These are phyloP conservation scores for Pherbina coryleti DNA, from an alignment of 2,888 invertebrate species.

Conservation along the genomic window DNA sequence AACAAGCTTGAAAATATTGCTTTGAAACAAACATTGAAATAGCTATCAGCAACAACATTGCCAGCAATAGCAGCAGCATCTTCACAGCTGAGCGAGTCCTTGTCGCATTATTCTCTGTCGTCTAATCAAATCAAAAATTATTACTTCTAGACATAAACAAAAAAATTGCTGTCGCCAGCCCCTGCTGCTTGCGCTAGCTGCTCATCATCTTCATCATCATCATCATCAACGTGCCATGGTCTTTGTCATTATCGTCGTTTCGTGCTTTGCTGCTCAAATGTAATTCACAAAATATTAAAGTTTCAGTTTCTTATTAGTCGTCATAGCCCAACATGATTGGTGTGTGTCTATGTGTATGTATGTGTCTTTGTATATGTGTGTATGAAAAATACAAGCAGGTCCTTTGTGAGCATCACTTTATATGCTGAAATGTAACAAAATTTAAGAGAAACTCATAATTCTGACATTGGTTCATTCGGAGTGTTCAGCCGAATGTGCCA, in stretches of 20 bases:
- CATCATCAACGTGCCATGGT: no score
- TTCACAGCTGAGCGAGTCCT: background rate
- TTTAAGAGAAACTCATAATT: background rate
- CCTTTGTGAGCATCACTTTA: no score
- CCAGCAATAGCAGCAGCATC: background rate
- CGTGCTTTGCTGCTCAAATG: no score
- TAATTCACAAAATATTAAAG: no score
- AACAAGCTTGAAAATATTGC: conserved; percentile 9
- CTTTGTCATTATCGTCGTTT: no score
- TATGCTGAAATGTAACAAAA: no score
- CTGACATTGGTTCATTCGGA: background rate
- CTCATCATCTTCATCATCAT: no score
- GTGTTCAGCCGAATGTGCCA: no score
- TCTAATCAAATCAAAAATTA: conserved; percentile 5
- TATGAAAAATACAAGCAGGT: background rate
- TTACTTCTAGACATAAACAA: background rate
- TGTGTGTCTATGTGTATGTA: conserved; percentile 22
- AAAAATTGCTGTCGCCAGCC: background rate
- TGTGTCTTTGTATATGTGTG: no score
- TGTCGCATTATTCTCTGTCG: background rate
- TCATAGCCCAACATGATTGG: background rate
- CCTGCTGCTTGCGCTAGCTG: no score
- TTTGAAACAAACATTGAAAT: conserved; percentile 6
- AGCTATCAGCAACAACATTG: background rate
- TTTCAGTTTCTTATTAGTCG: no score